Base-by-base conservation (phyloP, 1,140 invertebrate species). In the Tachypleus tridentatus region DNA sequence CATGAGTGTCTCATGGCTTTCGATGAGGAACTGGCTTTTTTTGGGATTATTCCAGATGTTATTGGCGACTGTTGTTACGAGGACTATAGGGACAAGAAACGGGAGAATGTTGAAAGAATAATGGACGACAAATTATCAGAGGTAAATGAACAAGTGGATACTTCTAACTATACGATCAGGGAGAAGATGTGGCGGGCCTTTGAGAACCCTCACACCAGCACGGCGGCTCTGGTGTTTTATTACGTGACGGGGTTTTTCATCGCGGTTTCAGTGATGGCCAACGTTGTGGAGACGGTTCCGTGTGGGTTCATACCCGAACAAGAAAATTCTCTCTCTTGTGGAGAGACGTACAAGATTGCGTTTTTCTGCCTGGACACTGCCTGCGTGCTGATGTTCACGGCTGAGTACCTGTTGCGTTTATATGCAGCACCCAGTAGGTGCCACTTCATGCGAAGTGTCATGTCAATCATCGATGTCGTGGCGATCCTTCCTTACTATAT, bases 201-300 rank as follows among this genome's bases (percentile, higher is more conserved):
- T 77, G 96, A 99, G 80, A 98, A 99, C 80, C 97, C 97, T 2
- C 96, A 99, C 79, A 96, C 93, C 60, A 95, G 94, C 51, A 99
- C 97, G 51, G 88, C 95, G 3, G 97, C 97, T 4, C 80, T 99
- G 67, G 96, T 99, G 56, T 99, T 99, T 78, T 99, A 99, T 80
- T 99, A 99, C 79, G 97, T 99, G 49, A 99, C 97, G 49, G 97
- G 97, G 11, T 99, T 99, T 81, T 99, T 99, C 80, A 99, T 99
- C 73, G 97, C 97, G 66, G 93, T 99, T 49, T 97, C 93, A 59
- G 97, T 99, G 66, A 88, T 98, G 84, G 97, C 96, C 58, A 99
- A 99, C 78, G 96, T 99, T 58, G 90, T 98, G 60, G 97, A 99
- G 79, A 98, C 95, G 10, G 91, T 98, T 51, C 92, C 94, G 4